A percentile compares a stretch with the other conserved stretches of the same genome.
Evolutionary conservation across 2,113 vertebrate species (phyloP).

Genomic region (Mastomys natalensis): DNA sequence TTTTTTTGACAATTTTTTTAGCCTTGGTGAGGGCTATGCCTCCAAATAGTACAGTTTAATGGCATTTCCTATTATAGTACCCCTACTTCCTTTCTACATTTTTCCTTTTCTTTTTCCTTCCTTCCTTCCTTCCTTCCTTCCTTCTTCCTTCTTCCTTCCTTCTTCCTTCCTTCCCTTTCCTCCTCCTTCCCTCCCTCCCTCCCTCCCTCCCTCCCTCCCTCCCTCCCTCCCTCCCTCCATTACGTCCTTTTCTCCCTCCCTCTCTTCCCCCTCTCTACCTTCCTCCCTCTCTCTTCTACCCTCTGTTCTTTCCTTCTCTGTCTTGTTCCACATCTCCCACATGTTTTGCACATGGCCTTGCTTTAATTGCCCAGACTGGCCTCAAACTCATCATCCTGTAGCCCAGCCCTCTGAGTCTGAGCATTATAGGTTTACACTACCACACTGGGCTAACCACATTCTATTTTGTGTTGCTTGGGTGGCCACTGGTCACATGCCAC

Average conservation of each 20-base stretch:
- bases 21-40: background rate
- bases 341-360: background rate
- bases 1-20: background rate
- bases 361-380: background rate
- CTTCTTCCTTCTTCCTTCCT: background rate
- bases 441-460: background rate
- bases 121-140: too few relatives aligned
- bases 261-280: too few relatives aligned
- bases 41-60: background rate
- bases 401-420: too few relatives aligned
- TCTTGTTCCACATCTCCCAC: background rate
- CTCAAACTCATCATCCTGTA: too few relatives aligned
- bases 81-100: too few relatives aligned
- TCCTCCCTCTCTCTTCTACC: too few relatives aligned
- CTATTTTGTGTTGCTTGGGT: background rate
- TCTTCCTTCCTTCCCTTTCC: background rate
- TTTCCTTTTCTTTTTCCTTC: fast-evolving
- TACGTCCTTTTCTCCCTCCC: too few relatives aligned
- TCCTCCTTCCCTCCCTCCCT: background rate
- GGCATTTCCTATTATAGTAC: background rate
- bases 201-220: background rate
- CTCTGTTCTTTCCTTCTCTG: background rate
- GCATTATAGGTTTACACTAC: too few relatives aligned
- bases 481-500: background rate
- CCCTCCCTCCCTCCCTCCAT: too few relatives aligned